Evolutionary conservation across 2,797 vertebrate species (phyloP), one percentile per base, ranked within the genome.

Genomic region (Tympanoctomys barrerae): DNA sequence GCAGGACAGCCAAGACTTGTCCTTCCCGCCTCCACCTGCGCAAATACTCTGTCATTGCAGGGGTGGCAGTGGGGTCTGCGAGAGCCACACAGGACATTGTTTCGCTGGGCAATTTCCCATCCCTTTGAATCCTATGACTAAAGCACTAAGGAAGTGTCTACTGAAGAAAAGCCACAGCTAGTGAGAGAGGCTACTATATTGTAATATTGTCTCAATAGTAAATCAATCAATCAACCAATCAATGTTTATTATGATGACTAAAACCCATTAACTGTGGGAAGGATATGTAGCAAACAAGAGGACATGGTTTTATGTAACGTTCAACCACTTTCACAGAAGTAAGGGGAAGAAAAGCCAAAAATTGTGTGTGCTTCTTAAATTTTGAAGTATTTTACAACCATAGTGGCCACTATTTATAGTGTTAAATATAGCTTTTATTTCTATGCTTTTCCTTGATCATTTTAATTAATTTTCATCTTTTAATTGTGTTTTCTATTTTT

Each of bases 1-100:
- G 99, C 99, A 99, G 99, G 99, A 99, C 99, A 99, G 99, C 99
- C 98, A 99, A 99, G 99, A 99, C 99, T 99, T 99, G 99, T 99
- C 99, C 99, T 99, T 99, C 99, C 98, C 98, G 98, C 98, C 98
- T 99, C 98, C 99, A 99, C 98, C 98, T 98, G 98, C 98, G 99
- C 99, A 99, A 99, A 98, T 92, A 98, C 98, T 99, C 98, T 98
- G 98, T 98, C 98, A 98, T 98, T 97, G 97, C 87, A 98, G 97
- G 98, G 98, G 97, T 95, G 19, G 84, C 97, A 98, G 98, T 97
- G 97, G 97, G 93, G 97, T 98, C 96, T 97, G 96, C 28, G 84
- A 95, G 31, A 71, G 90, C 85, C 82, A 77, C 68, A 95, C 87
- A 92, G 94, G 95, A 96, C 94, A 96, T 8, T 36, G 87, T 97